Evolutionary conservation across 2,888 invertebrate species (phyloP), one percentile per base, ranked within the genome.

Genomic region (Prosapia bicincta): DNA sequence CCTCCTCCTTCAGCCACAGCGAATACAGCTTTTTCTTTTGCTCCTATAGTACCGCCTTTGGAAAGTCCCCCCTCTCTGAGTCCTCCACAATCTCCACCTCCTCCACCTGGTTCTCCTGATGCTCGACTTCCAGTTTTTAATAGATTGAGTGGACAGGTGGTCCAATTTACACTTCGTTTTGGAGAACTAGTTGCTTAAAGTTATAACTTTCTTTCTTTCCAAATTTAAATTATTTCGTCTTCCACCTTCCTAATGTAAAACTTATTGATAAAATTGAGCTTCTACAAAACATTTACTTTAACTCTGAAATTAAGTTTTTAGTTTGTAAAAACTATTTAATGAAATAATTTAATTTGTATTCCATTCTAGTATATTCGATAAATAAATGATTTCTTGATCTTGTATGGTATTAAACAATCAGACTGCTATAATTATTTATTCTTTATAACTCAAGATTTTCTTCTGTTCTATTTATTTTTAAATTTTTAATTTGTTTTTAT

Each of bases 91-190:
- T 84, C 79, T 86, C 85, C 84, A 87, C 85, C 83, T 86, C 84
- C 81, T 89, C 88, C 69, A 88, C 86, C 23, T 85, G 86, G 82
- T 85, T 83, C 79, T 87, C 85, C 86, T 85, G 78, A 86, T 85
- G 78, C 85, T 83, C 88, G 95, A 82, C 88, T 95, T 84, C 94
- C 95, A 67, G 94, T 95, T 38, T 95, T 95, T 88, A 92, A 92
- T 85, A 88, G 90, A 82, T 87, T 92, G 82, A 73, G 73, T 13
- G 54, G 54, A 54, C 54, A 54, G 20, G 54, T 54, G 3, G 54
- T 54, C 54, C 54, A 54, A 20, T 54, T 54, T 89, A 90, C 83
- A 88, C 88, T 79, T 86, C 75, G 74, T 43, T 73, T 74, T 26
- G 72, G 75, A 43, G 78, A 78, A 24, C 78, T 78, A 25, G 74